A percentile compares a stretch with the other conserved stretches of the same genome.
These are phyloP conservation scores for Spicauda simplicius DNA, from an alignment of 2,888 invertebrate genomes.

Conservation along the genomic window DNA sequence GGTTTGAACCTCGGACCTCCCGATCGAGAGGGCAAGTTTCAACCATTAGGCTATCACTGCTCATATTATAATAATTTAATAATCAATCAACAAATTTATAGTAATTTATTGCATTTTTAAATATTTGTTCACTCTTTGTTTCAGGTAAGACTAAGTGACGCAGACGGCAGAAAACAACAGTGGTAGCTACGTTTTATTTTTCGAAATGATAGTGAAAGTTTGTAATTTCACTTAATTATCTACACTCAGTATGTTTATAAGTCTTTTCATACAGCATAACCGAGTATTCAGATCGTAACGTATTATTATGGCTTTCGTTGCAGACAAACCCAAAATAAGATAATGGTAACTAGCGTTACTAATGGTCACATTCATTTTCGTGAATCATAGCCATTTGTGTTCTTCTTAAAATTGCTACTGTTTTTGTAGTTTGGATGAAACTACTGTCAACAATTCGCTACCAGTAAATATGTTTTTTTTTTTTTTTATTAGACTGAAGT, in stretches of 20 bases:
- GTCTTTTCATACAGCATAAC: constrained; percentile 8
- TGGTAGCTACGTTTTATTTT: neutral
- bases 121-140: neutral
- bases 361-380: constrained; percentile 18
- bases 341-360: constrained; percentile 27
- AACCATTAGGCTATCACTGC: too few relatives aligned
- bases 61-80: too few relatives aligned
- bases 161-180: neutral
- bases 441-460: too few relatives aligned
- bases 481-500: too few relatives aligned
- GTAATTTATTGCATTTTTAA: neutral
- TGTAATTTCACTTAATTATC: constrained; percentile 18
- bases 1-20: too few relatives aligned
- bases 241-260: constrained; percentile 1
- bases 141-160: neutral
- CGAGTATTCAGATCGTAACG: constrained; percentile 32
- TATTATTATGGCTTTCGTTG: constrained; percentile 27
- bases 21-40: too few relatives aligned
- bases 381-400: constrained; percentile 16
- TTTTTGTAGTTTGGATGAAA: too few relatives aligned
- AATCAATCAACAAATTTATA: too few relatives aligned
- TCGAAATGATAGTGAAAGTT: constrained; percentile 15
- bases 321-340: constrained; percentile 15
- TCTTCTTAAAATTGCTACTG: neutral
- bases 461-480: too few relatives aligned